Base-by-base conservation (phyloP, 2,888 invertebrate species). In the Lochmaea crataegi region DNA sequence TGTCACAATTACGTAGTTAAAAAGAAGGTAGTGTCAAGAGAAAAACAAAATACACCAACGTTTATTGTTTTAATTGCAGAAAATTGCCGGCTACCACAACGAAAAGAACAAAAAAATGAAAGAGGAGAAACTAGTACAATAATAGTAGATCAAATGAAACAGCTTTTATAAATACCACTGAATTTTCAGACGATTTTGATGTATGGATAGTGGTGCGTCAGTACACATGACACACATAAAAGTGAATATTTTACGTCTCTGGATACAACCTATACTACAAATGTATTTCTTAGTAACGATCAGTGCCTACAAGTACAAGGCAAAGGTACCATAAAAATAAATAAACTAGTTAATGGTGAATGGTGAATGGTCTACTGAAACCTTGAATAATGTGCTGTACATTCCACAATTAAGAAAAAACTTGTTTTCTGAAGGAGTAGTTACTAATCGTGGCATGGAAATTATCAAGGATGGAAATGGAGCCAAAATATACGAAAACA, bases 41-140 rank as follows among this genome's bases (percentile, higher is more conserved):
- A 45, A 68, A 22, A 68, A 63, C 42, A 51, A 12, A 6, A 16
- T 64, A 4, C 38, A 18, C 16, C 11, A 32, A 61, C 12, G 26
- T 32, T 2, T 32, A 16, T 7, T 78, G 77, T 32, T 77, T 74
- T 53, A 77, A 76, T 57, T 80, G 78, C 67, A 60, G 64, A 9
- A 79, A 65, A 76, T 9, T 79, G 76, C 58, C 26, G 26, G 26
- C 26, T 32, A 32, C 26, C 26, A 32, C 26, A 32, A 32, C 2
- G 26, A 4, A 32, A 32, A 32, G 26, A 3, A 32, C 26, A 32
- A 32, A 32, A 32, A 32, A 32, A 32, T 32, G 26, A 32, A 32
- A 32, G 26, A 32, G 4, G 26, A 32, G 26, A 32, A 32, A 32
- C 26, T 3, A 32, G 26, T 32, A 5, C 26, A 4, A 32, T n/a